phyloP scores from a whole-genome alignment of 2,797 vertebrate genomes.

The Sciaenops ocellatus region DNA sequence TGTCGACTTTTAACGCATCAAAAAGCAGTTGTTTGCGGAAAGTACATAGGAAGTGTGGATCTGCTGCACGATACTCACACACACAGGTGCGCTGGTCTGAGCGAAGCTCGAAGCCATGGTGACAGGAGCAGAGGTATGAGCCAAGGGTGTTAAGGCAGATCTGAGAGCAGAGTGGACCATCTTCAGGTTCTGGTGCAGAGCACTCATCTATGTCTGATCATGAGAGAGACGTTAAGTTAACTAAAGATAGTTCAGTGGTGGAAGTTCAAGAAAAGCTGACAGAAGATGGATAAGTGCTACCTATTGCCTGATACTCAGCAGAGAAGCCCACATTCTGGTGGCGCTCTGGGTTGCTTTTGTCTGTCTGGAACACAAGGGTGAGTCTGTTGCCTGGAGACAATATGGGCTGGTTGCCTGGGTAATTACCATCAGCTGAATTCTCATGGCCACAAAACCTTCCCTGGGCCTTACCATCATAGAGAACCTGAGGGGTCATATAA shows the following conservation, averaged over 20 bases:
- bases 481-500: conserved; percentile 66
- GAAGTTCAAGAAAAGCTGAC: background rate
- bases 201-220: conserved; percentile 85
- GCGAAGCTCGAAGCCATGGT: conserved; percentile 81
- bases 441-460: conserved; percentile 85
- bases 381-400: conserved; percentile 82
- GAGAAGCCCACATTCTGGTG: conserved; percentile 78
- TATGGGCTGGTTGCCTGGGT: conserved; percentile 79
- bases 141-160: conserved; percentile 87
- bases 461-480: conserved; percentile 71
- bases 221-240: conserved; percentile 13
- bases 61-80: conserved; percentile 70
- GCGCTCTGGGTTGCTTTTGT: conserved; percentile 72
- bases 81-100: conserved; percentile 80
- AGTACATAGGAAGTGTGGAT: conserved; percentile 1
- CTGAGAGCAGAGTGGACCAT: conserved; percentile 79
- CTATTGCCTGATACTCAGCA: conserved; percentile 82
- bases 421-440: conserved; percentile 76
- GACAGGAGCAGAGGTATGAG: conserved; percentile 84
- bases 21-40: too few species aligned
- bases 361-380: conserved; percentile 75
- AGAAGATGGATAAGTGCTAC: conserved; percentile 51
- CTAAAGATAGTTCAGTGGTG: background rate
- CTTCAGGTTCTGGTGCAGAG: conserved; percentile 56
- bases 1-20: too few species aligned